Percentiles rank a stretch among this genome's conserved stretches.
phyloP scores from a whole-genome alignment of 2,113 vertebrate species.

The Erythrocebus patas region DNA sequence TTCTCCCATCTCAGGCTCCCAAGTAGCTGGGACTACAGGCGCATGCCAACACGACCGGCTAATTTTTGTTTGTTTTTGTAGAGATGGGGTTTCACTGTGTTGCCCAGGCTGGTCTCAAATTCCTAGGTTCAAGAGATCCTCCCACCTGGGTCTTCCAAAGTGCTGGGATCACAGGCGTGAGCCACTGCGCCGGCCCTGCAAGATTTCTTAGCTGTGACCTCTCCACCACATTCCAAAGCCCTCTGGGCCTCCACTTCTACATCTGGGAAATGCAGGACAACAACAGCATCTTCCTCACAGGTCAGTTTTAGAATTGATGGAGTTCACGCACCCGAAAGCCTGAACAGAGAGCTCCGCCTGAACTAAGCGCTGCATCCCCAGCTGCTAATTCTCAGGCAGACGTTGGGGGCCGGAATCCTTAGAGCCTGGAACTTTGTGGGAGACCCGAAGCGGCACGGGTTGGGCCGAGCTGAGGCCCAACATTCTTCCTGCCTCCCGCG shows the following conservation, averaged over 20 bases:
- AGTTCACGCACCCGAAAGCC: fast-evolving
- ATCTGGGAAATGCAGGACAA: neutral
- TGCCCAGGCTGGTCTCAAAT: too few relatives aligned
- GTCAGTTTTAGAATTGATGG: neutral
- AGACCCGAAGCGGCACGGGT: neutral
- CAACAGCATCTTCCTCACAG: neutral
- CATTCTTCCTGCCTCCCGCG: neutral
- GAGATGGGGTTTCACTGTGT: too few relatives aligned
- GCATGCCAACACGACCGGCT: too few relatives aligned
- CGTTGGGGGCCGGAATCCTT: neutral
- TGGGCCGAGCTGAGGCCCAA: neutral
- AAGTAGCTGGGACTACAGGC: too few relatives aligned
- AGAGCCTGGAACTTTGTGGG: neutral
- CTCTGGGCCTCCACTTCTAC: neutral
- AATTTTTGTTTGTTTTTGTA: too few relatives aligned
- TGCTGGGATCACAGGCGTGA: too few relatives aligned
- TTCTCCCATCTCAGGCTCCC: too few relatives aligned
- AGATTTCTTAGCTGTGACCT: neutral
- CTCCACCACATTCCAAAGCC: neutral
- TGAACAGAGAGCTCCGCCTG: neutral
- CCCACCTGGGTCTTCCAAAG: too few relatives aligned
- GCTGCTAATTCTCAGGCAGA: neutral
- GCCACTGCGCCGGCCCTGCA: too few relatives aligned
- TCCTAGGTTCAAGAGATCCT: too few relatives aligned
- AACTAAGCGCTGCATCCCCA: neutral